A percentile compares a stretch with the other conserved stretches of the same genome.
phyloP scores from a whole-genome alignment of 2,888 invertebrate species.

The Nymphalis c-album region DNA sequence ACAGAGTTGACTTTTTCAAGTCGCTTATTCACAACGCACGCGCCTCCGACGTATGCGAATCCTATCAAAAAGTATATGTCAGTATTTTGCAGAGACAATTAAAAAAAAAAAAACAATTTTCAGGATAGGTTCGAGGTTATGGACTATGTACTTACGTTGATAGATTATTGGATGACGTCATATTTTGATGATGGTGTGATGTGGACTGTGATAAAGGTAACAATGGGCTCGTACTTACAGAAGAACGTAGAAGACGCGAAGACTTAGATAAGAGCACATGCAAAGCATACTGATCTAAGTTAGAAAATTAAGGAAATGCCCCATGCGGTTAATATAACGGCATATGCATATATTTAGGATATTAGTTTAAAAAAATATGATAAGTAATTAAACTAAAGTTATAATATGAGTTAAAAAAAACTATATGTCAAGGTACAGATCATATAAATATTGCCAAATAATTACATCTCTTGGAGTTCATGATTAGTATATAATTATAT shows the following conservation, averaged over 20 bases:
- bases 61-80: slow-evolving; percentile 78
- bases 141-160: slow-evolving; percentile 29
- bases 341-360: slow-evolving; percentile 16
- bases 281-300: slow-evolving; percentile 29
- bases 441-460: not conserved
- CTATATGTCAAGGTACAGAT: slow-evolving; percentile 6
- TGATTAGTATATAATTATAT: too few relatives aligned
- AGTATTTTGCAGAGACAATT: slow-evolving; percentile 9
- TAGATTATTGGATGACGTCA: slow-evolving; percentile 10
- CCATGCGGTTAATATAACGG: slow-evolving; percentile 29
- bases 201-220: slow-evolving; percentile 7
- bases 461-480: slow-evolving; percentile 5
- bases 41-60: slow-evolving; percentile 97
- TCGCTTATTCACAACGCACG: slow-evolving; percentile 96
- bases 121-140: slow-evolving; percentile 12
- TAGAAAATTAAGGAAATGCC: slow-evolving; percentile 27
- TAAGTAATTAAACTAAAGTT: slow-evolving; percentile 11
- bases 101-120: slow-evolving; percentile 19
- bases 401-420: not conserved
- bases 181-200: not conserved
- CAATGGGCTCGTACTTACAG: slow-evolving; percentile 30
- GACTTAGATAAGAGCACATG: slow-evolving; percentile 23
- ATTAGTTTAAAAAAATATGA: slow-evolving; percentile 13
- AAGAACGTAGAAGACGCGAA: slow-evolving; percentile 20
- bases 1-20: slow-evolving; percentile 97